Base-by-base conservation (phyloP, 2,113 vertebrate genomes). In the Cryptotis parvus region DNA sequence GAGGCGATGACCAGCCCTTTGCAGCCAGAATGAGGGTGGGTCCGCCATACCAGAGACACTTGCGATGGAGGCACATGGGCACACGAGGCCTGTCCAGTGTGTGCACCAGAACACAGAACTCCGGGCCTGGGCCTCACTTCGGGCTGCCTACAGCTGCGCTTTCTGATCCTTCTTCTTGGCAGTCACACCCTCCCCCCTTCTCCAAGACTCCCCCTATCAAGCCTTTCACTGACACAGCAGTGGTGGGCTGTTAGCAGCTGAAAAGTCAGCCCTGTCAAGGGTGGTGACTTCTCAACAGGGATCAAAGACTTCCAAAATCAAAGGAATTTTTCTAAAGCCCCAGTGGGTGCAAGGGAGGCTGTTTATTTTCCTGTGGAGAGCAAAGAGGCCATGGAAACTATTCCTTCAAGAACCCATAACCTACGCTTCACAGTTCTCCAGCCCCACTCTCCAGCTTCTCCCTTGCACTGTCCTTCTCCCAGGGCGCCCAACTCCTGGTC, bases 221-320 rank as follows among this genome's bases (percentile, higher is more conserved):
- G 78, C 12, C 81, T 58, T 91, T 39, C 16, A 9, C 37, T 78
- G n/a, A 82, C 33, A 12, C 52, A 55, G 55, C 55, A 58, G 55
- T 18, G 55, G 55, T 58, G 24, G 55, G 55, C 22, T 58, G 55
- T 58, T 58, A 58, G 55, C 55, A 58, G 55, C 55, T 89, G 55
- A 41, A 52, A 85, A n/a, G 49, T 69, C 65, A 89, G 63, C 39
- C 43, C 55, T 74, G 52, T 91, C 61, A 89, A 86, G 73, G 80
- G 80, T 87, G 61, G 4, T 86, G 91, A 92, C 90, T 94, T 91
- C 52, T 91, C 61, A 92, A 84, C 43, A 73, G 31, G n/a, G 63
- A 92, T 78, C 80, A 89, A 94, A 89, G 68, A 68, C 77, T 79
- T 79, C n/a, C n/a, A 49, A 89, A 80, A 93, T 24, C 15, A 69